These are phyloP conservation scores for Chrysocyon brachyurus DNA, from an alignment of 2,797 vertebrate species.

Conservation along the genomic window DNA sequence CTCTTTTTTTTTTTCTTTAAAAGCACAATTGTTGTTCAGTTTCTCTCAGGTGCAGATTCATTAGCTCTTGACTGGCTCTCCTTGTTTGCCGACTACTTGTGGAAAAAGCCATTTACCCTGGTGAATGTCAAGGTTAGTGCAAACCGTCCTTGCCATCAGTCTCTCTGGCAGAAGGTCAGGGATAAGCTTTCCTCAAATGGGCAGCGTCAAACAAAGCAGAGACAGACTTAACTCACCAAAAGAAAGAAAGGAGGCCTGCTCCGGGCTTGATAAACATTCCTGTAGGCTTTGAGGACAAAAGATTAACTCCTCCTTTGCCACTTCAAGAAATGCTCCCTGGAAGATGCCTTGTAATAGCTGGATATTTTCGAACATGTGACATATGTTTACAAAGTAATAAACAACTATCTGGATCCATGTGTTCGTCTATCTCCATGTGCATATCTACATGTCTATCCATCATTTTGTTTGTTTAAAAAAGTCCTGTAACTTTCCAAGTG, in stretches of 20 bases:
- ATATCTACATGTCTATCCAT: not conserved
- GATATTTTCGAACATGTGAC: not conserved
- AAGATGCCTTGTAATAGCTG: not conserved
- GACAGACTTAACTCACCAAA: conserved; percentile 91
- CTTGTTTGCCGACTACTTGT: conserved; percentile 94
- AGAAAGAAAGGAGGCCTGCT: conserved; percentile 89
- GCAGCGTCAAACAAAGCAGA: conserved; percentile 92
- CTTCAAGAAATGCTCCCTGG: conserved; percentile 26
- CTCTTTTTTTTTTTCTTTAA: conserved; percentile 87
- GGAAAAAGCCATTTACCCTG: conserved; percentile 95
- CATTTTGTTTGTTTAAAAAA: conserved; percentile 40
- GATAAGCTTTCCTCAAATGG: conserved; percentile 94
- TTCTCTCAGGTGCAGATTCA: conserved; percentile 92
- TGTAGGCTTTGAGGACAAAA: conserved; percentile 87
- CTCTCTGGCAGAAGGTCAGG: conserved; percentile 95
- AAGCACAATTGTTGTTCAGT: conserved; percentile 90
- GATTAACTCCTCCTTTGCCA: conserved; percentile 89
- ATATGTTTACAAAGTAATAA: not conserved
- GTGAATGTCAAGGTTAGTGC: conserved; percentile 97
- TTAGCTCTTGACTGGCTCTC: conserved; percentile 92
- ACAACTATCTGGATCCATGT: not conserved
- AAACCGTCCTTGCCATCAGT: conserved; percentile 95
- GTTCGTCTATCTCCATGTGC: not conserved
- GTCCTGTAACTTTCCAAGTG: not conserved
- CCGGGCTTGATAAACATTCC: conserved; percentile 90